Base-by-base conservation (phyloP, 2,888 invertebrate species). In the Arctia plantaginis region DNA sequence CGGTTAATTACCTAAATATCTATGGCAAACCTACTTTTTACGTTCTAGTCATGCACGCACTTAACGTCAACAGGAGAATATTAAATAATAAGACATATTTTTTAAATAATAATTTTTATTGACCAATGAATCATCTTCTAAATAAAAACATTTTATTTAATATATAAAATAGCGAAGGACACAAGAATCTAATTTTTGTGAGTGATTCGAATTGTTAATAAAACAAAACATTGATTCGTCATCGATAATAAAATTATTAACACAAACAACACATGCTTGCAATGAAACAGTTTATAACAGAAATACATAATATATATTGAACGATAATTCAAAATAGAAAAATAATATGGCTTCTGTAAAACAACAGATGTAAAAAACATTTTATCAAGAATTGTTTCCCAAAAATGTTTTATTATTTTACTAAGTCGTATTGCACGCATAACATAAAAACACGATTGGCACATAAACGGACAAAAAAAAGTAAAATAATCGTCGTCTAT, bases 51-150 rank as follows among this genome's bases (percentile, higher is more conserved):
- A 18, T 30, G 7, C 18, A 62, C 7, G 30, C 15, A 62, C 30
- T 13, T 30, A 62, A 27, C 13, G 1, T 15, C 15, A 30, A 7
- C 27, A 30, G 15, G 35, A 15, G 4, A 23, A 47, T 1, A 41
- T 10, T 44, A 44, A 55, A 69, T 35, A 83, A 80, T 73, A 77
- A 86, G 74, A 83, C 78, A 69, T 41, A 69, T 27, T 23, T 73
- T 72, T 81, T 91, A 91, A 92, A 93, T 92, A 93, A 89, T 89
- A 86, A 90, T 91, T 93, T 89, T 93, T 92, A 91, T 93, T 90
- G 89, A 88, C 91, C 89, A 91, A 92, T 91, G 87, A 89, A 90
- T 90, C 85, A 87, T 88, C 83, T 89, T 90, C 89, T 89, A 89
- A 90, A 90, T 88, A 89, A 90, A 89, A 90, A 86, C 84, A 84